These are phyloP conservation scores for Ditula angustiorana DNA, from an alignment of 2,888 invertebrate species.

Conservation along the genomic window DNA sequence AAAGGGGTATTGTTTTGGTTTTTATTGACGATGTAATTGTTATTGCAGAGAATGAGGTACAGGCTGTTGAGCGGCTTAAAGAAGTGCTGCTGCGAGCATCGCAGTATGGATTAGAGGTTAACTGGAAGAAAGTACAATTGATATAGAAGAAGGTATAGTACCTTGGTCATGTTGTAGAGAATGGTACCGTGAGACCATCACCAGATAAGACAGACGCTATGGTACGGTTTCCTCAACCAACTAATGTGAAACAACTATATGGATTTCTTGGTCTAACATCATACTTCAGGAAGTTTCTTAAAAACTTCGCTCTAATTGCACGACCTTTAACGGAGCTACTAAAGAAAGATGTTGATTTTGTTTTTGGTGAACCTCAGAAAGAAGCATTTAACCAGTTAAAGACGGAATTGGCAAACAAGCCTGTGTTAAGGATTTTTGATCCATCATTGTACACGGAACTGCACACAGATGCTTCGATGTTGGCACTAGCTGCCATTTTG, in stretches of 20 bases:
- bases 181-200: conserved; percentile 42
- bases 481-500: conserved; percentile 20
- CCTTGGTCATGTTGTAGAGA: conserved; percentile 44
- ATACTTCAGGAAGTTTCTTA: conserved; percentile 49
- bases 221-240: conserved; percentile 41
- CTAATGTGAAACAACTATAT: conserved; percentile 42
- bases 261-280: conserved; percentile 45
- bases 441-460: too few relatives aligned
- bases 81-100: background rate
- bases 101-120: conserved; percentile 44
- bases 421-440: too few relatives aligned
- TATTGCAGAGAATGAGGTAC: background rate
- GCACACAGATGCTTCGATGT: background rate
- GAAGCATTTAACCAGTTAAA: too few relatives aligned
- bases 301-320: conserved; percentile 16
- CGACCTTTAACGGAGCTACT: background rate
- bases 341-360: background rate
- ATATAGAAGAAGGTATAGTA: conserved; percentile 46
- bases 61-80: background rate
- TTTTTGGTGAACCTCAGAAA: too few relatives aligned
- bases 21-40: conserved; percentile 15
- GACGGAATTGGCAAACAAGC: too few relatives aligned
- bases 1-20: background rate
- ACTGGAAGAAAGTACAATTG: conserved; percentile 13
- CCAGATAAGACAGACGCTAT: conserved; percentile 44